Evolutionary conservation across 2,113 vertebrate species (phyloP).

Genomic region (Corvus moneduloides): DNA sequence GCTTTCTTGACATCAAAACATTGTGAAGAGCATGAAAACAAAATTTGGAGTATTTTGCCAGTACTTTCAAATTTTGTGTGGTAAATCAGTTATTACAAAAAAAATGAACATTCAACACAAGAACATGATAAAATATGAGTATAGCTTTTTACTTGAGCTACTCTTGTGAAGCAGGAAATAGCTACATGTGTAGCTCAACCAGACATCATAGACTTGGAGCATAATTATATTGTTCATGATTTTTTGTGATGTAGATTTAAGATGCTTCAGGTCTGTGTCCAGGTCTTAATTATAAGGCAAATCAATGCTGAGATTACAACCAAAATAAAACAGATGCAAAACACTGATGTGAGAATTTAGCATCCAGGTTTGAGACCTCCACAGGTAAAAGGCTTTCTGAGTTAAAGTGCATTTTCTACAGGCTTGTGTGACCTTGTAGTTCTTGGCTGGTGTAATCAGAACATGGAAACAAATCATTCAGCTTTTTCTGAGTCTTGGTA

Average conservation of each 20-base stretch:
- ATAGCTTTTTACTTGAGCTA: neutral
- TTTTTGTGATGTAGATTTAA: neutral
- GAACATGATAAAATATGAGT: neutral
- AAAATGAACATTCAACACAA: neutral
- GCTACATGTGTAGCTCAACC: neutral
- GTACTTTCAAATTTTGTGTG: neutral
- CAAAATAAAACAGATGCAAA: neutral
- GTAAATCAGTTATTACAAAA: neutral
- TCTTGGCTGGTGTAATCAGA: neutral
- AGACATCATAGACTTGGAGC: neutral
- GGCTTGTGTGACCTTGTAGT: neutral
- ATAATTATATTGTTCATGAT: neutral
- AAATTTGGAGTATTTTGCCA: neutral
- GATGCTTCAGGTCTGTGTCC: neutral
- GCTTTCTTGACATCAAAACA: neutral
- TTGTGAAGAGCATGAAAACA: neutral
- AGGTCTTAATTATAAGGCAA: neutral
- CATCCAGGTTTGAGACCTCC: neutral
- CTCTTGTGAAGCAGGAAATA: neutral
- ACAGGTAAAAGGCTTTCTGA: neutral
- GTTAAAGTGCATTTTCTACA: neutral
- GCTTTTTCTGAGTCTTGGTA: neutral
- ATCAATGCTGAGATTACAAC: neutral
- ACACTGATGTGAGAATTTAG: neutral
- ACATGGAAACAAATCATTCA: neutral